Percentiles rank a stretch among this genome's conserved stretches.
These are phyloP conservation scores for Drosophila virilis DNA, from an alignment of 1,140 invertebrate species.

Conservation along the genomic window DNA sequence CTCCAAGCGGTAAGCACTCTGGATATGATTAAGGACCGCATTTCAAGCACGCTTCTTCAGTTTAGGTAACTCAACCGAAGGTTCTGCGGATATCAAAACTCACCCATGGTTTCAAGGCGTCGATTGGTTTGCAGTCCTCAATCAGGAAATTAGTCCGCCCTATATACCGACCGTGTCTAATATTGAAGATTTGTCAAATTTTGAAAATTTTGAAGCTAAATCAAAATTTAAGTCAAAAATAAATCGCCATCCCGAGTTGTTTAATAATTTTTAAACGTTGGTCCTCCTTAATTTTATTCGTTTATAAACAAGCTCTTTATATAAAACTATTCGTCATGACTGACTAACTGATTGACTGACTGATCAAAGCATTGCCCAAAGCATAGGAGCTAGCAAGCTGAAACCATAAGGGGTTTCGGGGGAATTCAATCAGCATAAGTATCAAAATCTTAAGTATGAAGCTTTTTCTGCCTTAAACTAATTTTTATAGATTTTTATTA, in stretches of 20 bases:
- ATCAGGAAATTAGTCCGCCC: conserved; percentile 90
- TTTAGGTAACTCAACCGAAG: conserved; percentile 93
- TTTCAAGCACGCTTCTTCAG: conserved; percentile 37
- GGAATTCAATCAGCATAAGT: too few relatives aligned
- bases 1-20: conserved; percentile 87
- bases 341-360: too few relatives aligned
- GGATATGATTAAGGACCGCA: neutral
- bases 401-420: too few relatives aligned
- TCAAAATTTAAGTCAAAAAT: conserved; percentile 48
- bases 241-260: conserved; percentile 68
- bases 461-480: too few relatives aligned
- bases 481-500: too few relatives aligned
- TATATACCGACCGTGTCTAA: conserved; percentile 87
- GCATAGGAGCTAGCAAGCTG: too few relatives aligned
- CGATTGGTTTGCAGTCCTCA: conserved; percentile 94
- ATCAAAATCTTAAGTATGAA: too few relatives aligned
- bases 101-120: conserved; percentile 90
- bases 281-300: conserved; percentile 24
- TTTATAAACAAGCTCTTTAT: neutral
- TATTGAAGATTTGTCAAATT: conserved; percentile 66
- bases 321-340: too few relatives aligned
- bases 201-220: conserved; percentile 48
- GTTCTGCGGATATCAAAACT: conserved; percentile 87
- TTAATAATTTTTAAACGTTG: conserved; percentile 66
- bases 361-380: too few relatives aligned